Conservation (phyloP, 92 coral and sea anemone genomes). For the Micromussa lordhowensis region DNA sequence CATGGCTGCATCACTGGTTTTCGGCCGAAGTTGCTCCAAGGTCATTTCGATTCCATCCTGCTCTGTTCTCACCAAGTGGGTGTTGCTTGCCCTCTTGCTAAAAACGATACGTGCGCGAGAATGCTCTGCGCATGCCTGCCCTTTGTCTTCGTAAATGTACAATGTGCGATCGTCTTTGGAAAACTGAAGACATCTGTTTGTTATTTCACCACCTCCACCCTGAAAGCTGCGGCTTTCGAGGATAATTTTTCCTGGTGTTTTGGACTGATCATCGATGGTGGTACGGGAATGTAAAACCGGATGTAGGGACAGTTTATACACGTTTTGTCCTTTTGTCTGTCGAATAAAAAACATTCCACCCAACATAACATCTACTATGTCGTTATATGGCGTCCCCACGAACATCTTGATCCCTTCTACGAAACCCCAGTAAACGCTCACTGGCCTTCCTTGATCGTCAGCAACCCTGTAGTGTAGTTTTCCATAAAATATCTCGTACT, state of each 20-base stretch:
- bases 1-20: not conserved
- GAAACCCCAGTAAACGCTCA: not conserved
- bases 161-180: not conserved
- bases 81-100: not conserved
- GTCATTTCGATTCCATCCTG: not conserved
- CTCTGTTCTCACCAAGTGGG: conserved; percentile 4
- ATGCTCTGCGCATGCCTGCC: not conserved
- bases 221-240: not conserved
- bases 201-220: not conserved
- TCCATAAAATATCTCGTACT: not conserved
- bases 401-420: conserved; percentile 12
- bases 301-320: not conserved
- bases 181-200: not conserved
- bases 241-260: conserved; percentile 3
- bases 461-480: not conserved
- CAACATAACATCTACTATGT: not conserved
- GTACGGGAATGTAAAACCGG: not conserved
- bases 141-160: not conserved
- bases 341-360: not conserved
- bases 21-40: not conserved
- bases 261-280: conserved; percentile 9
- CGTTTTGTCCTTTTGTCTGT: conserved; percentile 4
- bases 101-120: not conserved
- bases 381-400: conserved; percentile 9
- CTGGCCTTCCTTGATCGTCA: not conserved